phyloP scores from a whole-genome alignment of 2,797 vertebrate species.

The Channallabes apus region DNA sequence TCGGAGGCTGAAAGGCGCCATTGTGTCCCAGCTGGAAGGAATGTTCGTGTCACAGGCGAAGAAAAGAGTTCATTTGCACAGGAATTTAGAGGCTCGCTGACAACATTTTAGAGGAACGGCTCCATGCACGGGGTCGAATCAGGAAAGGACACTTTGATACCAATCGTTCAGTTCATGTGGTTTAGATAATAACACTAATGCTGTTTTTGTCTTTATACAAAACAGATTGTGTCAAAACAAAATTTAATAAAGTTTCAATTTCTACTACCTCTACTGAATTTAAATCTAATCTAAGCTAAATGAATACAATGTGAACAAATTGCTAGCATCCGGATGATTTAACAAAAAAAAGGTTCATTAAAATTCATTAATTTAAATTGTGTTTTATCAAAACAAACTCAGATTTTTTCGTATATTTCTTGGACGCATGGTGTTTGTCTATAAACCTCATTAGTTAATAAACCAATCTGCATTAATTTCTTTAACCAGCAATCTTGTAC shows the following conservation, averaged over 20 bases:
- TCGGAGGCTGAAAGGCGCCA: conserved; percentile 93
- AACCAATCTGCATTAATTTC: not conserved
- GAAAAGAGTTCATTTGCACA: conserved; percentile 91
- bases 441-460: not conserved
- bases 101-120: conserved; percentile 74
- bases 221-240: not conserved
- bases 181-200: not conserved
- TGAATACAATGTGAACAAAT: not conserved
- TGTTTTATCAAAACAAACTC: not conserved
- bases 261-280: not conserved
- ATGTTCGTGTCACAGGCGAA: conserved; percentile 86
- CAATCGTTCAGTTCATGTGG: not conserved
- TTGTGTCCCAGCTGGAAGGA: conserved; percentile 87
- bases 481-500: not conserved
- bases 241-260: not conserved
- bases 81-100: conserved; percentile 94
- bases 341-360: not conserved
- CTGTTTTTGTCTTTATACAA: not conserved
- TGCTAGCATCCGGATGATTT: not conserved
- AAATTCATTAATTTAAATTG: not conserved
- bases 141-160: not conserved
- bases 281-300: not conserved
- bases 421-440: not conserved
- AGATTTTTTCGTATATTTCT: not conserved
- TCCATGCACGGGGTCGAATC: not conserved